Conservation (phyloP, 1,140 invertebrate genomes). For the Drosophila ercepeae region DNA sequence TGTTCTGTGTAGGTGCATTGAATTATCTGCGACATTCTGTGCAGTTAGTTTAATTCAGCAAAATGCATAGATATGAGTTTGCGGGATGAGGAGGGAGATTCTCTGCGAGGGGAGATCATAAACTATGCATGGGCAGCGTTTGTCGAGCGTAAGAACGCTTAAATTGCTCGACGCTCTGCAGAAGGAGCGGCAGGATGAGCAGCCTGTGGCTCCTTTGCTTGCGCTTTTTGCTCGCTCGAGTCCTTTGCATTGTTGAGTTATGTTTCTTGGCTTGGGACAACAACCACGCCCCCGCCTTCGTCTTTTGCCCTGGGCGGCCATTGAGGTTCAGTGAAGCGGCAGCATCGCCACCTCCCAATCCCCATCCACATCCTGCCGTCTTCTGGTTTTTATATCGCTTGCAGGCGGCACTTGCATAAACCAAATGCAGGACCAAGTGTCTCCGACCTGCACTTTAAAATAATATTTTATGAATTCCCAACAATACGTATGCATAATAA, state of each 20-base stretch:
- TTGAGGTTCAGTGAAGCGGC: slow-evolving; percentile 68
- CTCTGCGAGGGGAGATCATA: slow-evolving; percentile 26
- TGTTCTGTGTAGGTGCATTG: slow-evolving; percentile 53
- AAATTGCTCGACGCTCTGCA: slow-evolving; percentile 41
- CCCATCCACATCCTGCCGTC: background rate
- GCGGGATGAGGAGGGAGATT: background rate
- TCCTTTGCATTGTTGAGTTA: slow-evolving; percentile 63
- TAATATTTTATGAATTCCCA: background rate
- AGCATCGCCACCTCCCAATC: slow-evolving; percentile 6
- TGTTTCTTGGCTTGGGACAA: slow-evolving; percentile 50
- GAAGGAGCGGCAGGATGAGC: slow-evolving; percentile 20
- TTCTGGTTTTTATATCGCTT: slow-evolving; percentile 54
- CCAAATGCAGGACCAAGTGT: slow-evolving; percentile 63
- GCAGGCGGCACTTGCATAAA: slow-evolving; percentile 63
- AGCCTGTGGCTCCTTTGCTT: slow-evolving; percentile 49
- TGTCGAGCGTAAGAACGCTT: slow-evolving; percentile 50
- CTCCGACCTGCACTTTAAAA: slow-evolving; percentile 9
- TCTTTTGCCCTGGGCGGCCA: too few species aligned
- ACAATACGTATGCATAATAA: background rate
- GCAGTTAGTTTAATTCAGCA: slow-evolving; percentile 62
- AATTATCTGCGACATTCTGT: slow-evolving; percentile 66
- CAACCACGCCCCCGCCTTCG: background rate
- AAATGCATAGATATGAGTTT: slow-evolving; percentile 34
- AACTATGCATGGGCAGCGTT: slow-evolving; percentile 55
- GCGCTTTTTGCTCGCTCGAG: slow-evolving; percentile 52